Base-by-base conservation (phyloP, 1,140 invertebrate species). In the Drosophila mauritiana region DNA sequence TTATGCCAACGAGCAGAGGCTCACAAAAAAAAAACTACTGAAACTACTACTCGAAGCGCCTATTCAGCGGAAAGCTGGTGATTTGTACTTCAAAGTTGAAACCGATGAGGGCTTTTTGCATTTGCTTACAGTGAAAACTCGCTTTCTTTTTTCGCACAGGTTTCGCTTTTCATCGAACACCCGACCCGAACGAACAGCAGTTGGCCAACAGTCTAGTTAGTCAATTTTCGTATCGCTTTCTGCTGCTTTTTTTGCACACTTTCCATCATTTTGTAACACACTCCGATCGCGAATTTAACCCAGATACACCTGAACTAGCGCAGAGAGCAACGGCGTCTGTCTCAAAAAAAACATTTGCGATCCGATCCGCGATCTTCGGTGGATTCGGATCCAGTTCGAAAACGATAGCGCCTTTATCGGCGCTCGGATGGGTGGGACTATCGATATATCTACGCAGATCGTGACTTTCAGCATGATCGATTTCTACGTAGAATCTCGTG, bases 231-330 rank as follows among this genome's bases (percentile, higher is more conserved):
- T 56, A 69, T 69, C 78, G 63, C 12, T 77, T 73, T 81, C 78
- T 51, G 55, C 40, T 72, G 65, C 61, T 58, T 64, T 59, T 76
- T 89, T 88, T 88, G 84, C 84, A 89, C 76, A 89, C 82, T 86
- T 88, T 86, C 83, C 69, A 82, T 88, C 76, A 83, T 88, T 89
- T 89, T 88, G 84, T 78, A 89, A 89, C 73, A 74, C 80, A 88
- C 73, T 61, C 64, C 80, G 83, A 68, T 64, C 73, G 84, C 80
- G 84, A 89, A 88, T 83, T 89, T 88, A 88, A 88, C 84, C 84
- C 89, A 88, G 86, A 84, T 79, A 63, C 65, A 74, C 68, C 80
- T 83, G 57, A 75, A 48, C 51, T 45, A 57, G 69, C 34, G 46
- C 77, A 61, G 53, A 59, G 45, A 59, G 54, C 36, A 58, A 56